Evolutionary conservation across 2,113 vertebrate genomes (phyloP).

Genomic region (Naja naja): DNA sequence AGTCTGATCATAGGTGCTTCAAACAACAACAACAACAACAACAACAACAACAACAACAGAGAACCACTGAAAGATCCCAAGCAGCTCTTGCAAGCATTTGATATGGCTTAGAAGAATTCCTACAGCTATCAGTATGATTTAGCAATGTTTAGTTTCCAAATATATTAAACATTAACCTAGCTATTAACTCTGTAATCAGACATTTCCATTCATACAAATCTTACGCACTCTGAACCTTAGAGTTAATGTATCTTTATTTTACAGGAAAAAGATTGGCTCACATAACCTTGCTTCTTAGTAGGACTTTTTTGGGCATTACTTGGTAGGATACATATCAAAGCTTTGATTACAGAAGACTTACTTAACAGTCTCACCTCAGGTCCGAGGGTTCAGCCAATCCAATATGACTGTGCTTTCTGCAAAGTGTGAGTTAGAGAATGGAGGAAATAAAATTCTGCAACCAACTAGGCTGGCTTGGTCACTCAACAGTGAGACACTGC

Average conservation of each 20-base stretch:
- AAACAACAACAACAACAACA: too few relatives aligned
- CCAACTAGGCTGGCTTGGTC: neutral
- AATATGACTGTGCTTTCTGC: neutral
- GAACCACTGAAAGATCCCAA: neutral
- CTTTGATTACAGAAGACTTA: constrained; percentile 29
- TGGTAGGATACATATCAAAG: constrained; percentile 13
- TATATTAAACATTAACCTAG: constrained; percentile 63
- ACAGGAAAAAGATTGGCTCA: constrained; percentile 57
- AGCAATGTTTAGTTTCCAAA: constrained; percentile 61
- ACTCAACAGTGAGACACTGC: too few relatives aligned
- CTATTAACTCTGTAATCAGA: constrained; percentile 60
- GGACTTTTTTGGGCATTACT: constrained; percentile 31
- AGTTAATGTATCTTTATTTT: constrained; percentile 63
- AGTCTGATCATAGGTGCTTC: neutral
- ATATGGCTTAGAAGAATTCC: constrained; percentile 42
- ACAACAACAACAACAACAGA: neutral
- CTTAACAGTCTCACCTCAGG: neutral
- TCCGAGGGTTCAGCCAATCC: constrained; percentile 20
- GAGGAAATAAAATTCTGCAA: constrained; percentile 6
- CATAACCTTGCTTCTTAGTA: constrained; percentile 31
- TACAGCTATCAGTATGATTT: constrained; percentile 49
- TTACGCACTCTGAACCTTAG: constrained; percentile 63
- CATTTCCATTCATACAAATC: constrained; percentile 58
- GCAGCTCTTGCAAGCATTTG: neutral
- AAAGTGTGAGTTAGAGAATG: neutral